Conservation (phyloP, 1,140 invertebrate genomes). For the Drosophila ambigua region DNA sequence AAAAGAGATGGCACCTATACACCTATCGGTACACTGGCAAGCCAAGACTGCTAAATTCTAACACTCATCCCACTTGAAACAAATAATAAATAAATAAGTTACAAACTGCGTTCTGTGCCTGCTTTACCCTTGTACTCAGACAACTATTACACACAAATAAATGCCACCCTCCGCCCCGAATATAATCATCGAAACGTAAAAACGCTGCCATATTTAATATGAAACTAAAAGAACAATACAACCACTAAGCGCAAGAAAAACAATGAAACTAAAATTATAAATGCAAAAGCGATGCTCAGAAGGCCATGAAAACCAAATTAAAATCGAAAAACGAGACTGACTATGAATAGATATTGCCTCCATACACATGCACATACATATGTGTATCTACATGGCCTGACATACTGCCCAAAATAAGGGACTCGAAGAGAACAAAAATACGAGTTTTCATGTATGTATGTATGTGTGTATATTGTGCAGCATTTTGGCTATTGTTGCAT, state of each 20-base stretch:
- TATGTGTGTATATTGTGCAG: slow-evolving; percentile 5
- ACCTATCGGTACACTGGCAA: neutral
- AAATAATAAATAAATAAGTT: too few species aligned
- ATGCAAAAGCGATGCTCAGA: slow-evolving; percentile 64
- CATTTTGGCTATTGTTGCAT: slow-evolving; percentile 53
- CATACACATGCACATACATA: slow-evolving; percentile 8
- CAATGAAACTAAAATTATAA: slow-evolving; percentile 54
- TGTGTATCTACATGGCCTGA: slow-evolving; percentile 19
- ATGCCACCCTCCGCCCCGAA: slow-evolving; percentile 1
- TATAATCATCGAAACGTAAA: slow-evolving; percentile 59
- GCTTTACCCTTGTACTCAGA: too few species aligned
- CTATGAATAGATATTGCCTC: slow-evolving; percentile 58
- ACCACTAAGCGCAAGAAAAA: slow-evolving; percentile 25
- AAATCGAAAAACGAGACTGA: slow-evolving; percentile 49
- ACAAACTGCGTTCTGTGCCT: too few species aligned
- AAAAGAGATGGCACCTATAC: too few species aligned
- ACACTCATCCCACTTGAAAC: too few species aligned
- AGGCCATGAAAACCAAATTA: slow-evolving; percentile 48
- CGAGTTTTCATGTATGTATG: neutral
- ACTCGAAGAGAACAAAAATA: slow-evolving; percentile 18
- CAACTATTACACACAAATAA: too few species aligned
- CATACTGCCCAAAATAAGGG: slow-evolving; percentile 14
- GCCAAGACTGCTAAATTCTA: neutral
- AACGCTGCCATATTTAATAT: slow-evolving; percentile 59
- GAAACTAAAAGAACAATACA: slow-evolving; percentile 19